phyloP scores from a whole-genome alignment of 2,888 invertebrate species.

The Megaustenia siamemsis region DNA sequence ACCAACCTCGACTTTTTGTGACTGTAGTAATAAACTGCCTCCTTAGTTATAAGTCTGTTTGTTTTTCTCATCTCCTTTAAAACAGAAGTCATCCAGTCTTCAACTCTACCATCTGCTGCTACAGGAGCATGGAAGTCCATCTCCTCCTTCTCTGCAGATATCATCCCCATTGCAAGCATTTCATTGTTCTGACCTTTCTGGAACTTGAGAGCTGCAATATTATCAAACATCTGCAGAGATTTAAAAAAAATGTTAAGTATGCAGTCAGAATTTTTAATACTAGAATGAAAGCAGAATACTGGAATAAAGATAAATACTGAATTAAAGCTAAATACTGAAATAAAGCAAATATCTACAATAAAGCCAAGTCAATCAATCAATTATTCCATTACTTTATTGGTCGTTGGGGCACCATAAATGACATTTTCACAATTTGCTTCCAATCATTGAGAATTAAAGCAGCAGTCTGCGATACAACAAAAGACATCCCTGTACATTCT shows the following conservation, averaged over 20 bases:
- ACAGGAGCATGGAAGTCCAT: constrained; percentile 90
- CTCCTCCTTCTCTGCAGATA: constrained; percentile 91
- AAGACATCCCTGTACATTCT: too few species aligned
- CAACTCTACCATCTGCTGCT: constrained; percentile 89
- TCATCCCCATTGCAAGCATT: constrained; percentile 88
- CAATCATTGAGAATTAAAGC: too few species aligned
- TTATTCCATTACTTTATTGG: too few species aligned
- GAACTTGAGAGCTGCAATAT: constrained; percentile 88
- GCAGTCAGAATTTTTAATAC: too few species aligned
- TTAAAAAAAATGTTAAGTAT: not conserved
- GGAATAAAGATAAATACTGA: too few species aligned
- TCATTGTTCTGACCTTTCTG: constrained; percentile 85
- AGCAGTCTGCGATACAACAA: too few species aligned
- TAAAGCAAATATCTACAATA: too few species aligned
- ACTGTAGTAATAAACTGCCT: constrained; percentile 92
- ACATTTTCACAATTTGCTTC: too few species aligned
- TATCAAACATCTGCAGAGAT: constrained; percentile 91
- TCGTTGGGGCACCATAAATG: too few species aligned
- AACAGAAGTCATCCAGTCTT: constrained; percentile 94
- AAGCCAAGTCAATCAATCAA: too few species aligned
- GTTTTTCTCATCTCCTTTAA: constrained; percentile 90
- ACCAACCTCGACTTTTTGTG: constrained; percentile 77
- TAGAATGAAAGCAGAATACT: too few species aligned
- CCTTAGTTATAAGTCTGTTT: constrained; percentile 91
- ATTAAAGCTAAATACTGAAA: too few species aligned